Evolutionary conservation across 2,888 invertebrate genomes (phyloP).

Genomic region (Apamea sordens): DNA sequence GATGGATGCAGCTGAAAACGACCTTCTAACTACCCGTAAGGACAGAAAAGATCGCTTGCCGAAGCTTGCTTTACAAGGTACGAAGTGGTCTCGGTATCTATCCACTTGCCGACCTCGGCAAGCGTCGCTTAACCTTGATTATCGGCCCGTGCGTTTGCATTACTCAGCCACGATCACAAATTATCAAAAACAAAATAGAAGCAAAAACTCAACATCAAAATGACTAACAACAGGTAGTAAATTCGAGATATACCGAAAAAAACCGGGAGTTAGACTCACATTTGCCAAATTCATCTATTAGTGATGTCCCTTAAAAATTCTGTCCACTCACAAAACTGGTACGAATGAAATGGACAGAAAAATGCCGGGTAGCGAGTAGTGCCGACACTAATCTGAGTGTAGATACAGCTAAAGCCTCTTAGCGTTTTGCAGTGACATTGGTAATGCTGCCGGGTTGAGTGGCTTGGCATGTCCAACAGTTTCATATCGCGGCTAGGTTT

Average conservation of each 20-base stretch:
- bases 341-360: conserved; percentile 12
- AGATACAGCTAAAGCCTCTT: conserved; percentile 41
- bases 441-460: neutral
- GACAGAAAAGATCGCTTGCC: neutral
- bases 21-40: too few relatives aligned
- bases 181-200: neutral
- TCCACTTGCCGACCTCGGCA: neutral
- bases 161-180: neutral
- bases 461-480: conserved; percentile 10
- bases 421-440: conserved; percentile 15
- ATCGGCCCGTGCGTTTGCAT: neutral
- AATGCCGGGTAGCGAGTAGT: neutral
- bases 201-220: neutral
- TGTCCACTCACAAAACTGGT: neutral
- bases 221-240: neutral
- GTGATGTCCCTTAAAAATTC: conserved; percentile 27
- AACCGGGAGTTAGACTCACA: neutral
- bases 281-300: conserved; percentile 11
- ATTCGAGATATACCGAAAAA: neutral
- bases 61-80: too few relatives aligned
- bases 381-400: conserved; percentile 15
- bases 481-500: neutral
- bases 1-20: neutral
- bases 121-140: neutral
- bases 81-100: neutral